These are phyloP conservation scores for Miichthys miiuy DNA, from an alignment of 2,797 vertebrate species.

Conservation along the genomic window DNA sequence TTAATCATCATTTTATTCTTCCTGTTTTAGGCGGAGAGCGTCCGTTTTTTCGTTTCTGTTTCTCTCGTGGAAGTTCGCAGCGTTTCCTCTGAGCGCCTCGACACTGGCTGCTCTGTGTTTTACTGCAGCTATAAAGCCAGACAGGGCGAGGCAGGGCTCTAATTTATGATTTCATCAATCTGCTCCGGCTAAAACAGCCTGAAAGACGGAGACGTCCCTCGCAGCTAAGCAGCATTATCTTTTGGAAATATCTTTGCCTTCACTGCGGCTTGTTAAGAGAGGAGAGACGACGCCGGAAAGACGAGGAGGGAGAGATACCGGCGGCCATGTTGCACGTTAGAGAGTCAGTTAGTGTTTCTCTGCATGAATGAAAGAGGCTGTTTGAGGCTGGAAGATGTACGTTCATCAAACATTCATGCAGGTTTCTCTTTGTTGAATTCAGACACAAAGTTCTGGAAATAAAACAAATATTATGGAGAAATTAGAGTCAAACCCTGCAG, in stretches of 20 bases:
- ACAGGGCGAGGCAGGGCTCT: constrained; percentile 52
- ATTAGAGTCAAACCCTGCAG: neutral
- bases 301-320: neutral
- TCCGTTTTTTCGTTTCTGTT: neutral
- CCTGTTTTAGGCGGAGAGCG: neutral
- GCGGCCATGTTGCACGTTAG: neutral
- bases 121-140: constrained; percentile 60
- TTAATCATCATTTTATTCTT: neutral
- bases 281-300: neutral
- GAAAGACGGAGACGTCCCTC: constrained; percentile 37
- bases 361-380: neutral
- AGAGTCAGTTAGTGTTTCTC: neutral
- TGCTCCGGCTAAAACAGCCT: constrained; percentile 31
- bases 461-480: neutral
- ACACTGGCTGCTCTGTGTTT: constrained; percentile 36
- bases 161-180: constrained; percentile 75
- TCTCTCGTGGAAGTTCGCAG: constrained; percentile 14
- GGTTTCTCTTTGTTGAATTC: neutral
- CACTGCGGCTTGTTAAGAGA: neutral
- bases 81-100: constrained; percentile 14
- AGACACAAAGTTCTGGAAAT: neutral
- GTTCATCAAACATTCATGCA: constrained; percentile 2
- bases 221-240: constrained; percentile 39
- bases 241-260: constrained; percentile 28
- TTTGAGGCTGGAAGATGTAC: neutral